phyloP scores from a whole-genome alignment of 2,797 vertebrate species.

The Bryconaethiops microstoma region DNA sequence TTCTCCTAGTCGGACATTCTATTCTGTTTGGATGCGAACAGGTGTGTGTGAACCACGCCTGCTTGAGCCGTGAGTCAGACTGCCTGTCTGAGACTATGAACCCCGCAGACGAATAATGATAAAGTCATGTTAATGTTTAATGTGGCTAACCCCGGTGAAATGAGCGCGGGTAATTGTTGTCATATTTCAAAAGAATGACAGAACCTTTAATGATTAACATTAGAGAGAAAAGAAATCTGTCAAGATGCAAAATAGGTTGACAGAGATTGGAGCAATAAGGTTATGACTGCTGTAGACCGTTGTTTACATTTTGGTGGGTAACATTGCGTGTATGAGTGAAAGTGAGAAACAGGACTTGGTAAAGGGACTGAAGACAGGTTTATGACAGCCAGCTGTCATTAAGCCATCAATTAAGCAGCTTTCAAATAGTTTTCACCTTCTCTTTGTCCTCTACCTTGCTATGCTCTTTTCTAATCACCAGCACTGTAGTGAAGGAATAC shows the following conservation, averaged over 20 bases:
- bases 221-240: background rate
- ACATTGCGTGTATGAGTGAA: conserved; percentile 7
- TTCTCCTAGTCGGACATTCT: conserved; percentile 39
- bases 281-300: background rate
- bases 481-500: background rate
- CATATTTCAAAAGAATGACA: conserved; percentile 51
- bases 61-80: conserved; percentile 63
- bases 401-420: background rate
- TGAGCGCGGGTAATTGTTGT: conserved; percentile 59
- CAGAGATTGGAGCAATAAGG: background rate
- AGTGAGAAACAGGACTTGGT: background rate
- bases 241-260: conserved; percentile 4
- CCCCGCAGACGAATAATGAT: conserved; percentile 49
- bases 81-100: conserved; percentile 26
- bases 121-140: conserved; percentile 76
- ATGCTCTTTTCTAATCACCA: background rate
- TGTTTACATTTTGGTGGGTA: background rate
- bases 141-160: conserved; percentile 32
- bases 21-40: conserved; percentile 41
- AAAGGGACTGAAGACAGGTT: background rate
- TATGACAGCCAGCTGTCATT: background rate
- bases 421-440: background rate
- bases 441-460: background rate
- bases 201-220: conserved; percentile 58
- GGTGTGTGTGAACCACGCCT: conserved; percentile 54